Evolutionary conservation across 2,797 vertebrate genomes (phyloP), one percentile per base, ranked within the genome.

Genomic region (Emydoidea blandingii): DNA sequence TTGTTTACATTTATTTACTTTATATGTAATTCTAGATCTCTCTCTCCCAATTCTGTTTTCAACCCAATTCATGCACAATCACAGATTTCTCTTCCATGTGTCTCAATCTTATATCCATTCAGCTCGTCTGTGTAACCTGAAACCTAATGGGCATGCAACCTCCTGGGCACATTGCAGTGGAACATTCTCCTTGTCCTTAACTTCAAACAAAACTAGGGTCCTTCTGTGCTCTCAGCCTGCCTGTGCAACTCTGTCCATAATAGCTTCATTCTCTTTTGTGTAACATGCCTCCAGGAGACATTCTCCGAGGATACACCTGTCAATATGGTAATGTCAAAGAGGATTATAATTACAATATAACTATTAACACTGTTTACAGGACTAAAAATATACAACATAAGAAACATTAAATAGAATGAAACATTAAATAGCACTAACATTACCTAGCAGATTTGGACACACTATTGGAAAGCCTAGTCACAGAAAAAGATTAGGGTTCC

Each of bases 41-140:
- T 68, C 65, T 5, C 7, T n/a, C n/a, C 8, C 76, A 59, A 23
- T 54, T n/a, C 68, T 62, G 50, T 53, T 82, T 54, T 5, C 81
- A 41, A 0, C 0, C 12, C 11, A 34, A 6, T 27, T 57, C 12
- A 3, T 31, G 2, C 0, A 1, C 12, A 49, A 85, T 56, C 68
- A 76, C 34, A 79, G 57, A 85, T 50, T 84, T 90, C 21, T 79
- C 49, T 65, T 79, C 62, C 52, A 79, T 50, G 65, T 79, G 81
- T 56, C 65, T 83, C 82, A 81, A 76, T 89, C 82, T 76, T 79
- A 84, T 2, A 1, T 62, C 74, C 3, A 14, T 2, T 72, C 78
- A 49, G 54, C 59, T 62, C 27, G 31, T 80, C 79, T 23, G 74
- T 68, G 80, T 85, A 91, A 34, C 49, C 88, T 2, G 9, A 59